Percentiles rank a stretch among this genome's conserved stretches.
phyloP scores from a whole-genome alignment of 2,888 invertebrate species.

The Caenorhabditis angaria region DNA sequence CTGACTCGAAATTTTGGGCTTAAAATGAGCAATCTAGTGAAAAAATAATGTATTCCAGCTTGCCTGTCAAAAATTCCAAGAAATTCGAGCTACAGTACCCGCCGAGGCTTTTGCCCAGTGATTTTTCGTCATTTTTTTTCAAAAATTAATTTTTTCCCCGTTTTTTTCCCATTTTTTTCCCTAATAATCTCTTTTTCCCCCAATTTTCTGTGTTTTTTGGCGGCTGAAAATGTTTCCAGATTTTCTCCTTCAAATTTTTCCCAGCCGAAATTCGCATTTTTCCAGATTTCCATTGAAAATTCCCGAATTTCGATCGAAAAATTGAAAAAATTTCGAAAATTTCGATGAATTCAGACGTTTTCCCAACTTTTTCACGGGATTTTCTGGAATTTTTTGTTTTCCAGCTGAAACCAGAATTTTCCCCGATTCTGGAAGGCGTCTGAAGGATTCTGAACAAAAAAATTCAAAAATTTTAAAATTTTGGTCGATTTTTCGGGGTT shows the following conservation, averaged over 20 bases:
- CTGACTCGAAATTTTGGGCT: no score
- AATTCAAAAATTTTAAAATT: neutral
- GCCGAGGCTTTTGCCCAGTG: constrained; percentile 30
- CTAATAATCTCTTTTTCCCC: neutral
- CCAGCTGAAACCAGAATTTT: neutral
- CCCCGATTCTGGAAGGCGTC: neutral
- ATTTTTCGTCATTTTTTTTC: no score
- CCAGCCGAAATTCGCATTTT: neutral
- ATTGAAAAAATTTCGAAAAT: neutral
- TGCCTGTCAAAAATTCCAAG: constrained; percentile 31
- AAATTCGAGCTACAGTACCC: constrained; percentile 18
- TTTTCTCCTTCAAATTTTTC: no score
- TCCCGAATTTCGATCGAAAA: neutral
- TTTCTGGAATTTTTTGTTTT: neutral
- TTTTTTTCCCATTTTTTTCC: constrained; percentile 1
- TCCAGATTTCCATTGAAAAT: neutral
- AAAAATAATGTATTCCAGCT: constrained; percentile 16
- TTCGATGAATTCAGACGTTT: neutral
- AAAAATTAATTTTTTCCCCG: no score
- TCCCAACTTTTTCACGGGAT: neutral
- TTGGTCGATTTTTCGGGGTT: neutral
- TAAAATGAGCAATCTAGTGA: no score
- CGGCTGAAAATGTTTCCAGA: no score
- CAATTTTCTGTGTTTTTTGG: neutral
- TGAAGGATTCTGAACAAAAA: neutral